These are phyloP conservation scores for Volucella zonaria DNA, from an alignment of 2,888 invertebrate species.

Conservation along the genomic window DNA sequence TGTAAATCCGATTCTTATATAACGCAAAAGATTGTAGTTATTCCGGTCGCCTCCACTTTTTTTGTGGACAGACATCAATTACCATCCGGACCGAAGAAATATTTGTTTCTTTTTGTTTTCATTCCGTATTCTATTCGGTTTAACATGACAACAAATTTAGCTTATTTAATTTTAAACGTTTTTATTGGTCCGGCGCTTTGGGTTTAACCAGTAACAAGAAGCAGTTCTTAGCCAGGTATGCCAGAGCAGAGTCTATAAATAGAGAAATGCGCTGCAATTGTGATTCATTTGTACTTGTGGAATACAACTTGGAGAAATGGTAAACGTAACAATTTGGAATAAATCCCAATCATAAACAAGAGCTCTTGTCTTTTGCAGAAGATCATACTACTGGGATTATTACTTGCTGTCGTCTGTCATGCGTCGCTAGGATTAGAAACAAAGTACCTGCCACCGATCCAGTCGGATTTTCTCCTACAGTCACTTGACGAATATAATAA, in stretches of 20 bases:
- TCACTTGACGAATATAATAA: slow-evolving; percentile 21
- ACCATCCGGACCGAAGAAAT: slow-evolving; percentile 4
- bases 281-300: slow-evolving; percentile 31
- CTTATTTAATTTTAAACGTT: not conserved
- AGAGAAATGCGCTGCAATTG: slow-evolving; percentile 23
- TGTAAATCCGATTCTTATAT: not conserved
- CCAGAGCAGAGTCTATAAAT: slow-evolving; percentile 45
- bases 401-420: slow-evolving; percentile 24
- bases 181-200: not conserved
- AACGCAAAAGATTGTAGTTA: slow-evolving; percentile 34
- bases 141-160: slow-evolving; percentile 1
- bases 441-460: slow-evolving; percentile 18
- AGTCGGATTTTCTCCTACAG: slow-evolving; percentile 13
- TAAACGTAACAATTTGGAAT: not conserved
- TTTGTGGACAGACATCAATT: slow-evolving; percentile 7
- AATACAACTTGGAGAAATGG: slow-evolving; percentile 41
- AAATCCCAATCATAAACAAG: slow-evolving; percentile 3
- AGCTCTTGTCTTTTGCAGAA: slow-evolving; percentile 38
- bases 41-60: slow-evolving; percentile 25
- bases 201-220: slow-evolving; percentile 4
- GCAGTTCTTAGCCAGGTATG: slow-evolving; percentile 7
- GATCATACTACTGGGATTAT: slow-evolving; percentile 13
- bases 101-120: slow-evolving; percentile 4
- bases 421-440: slow-evolving; percentile 21
- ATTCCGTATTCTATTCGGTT: not conserved